These are phyloP conservation scores for Siniperca knerii DNA, from an alignment of 2,113 vertebrate genomes.

Conservation along the genomic window DNA sequence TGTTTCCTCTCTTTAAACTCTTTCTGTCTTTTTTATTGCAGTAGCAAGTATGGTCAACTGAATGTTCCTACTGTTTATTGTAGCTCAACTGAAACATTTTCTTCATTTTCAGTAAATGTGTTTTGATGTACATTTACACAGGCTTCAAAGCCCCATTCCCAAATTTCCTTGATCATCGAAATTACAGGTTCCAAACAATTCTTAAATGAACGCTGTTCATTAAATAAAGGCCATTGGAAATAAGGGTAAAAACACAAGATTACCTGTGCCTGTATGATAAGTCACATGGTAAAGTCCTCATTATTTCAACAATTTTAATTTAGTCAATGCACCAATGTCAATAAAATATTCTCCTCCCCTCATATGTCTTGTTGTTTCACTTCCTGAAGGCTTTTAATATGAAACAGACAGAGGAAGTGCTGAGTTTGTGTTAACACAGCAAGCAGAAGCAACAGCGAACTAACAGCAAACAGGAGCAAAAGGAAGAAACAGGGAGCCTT, in stretches of 20 bases:
- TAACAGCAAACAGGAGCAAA: not conserved
- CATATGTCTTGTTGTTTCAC: too few relatives aligned
- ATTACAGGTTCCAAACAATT: too few relatives aligned
- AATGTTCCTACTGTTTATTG: not conserved
- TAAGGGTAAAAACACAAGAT: too few relatives aligned
- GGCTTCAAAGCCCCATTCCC: not conserved
- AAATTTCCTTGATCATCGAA: not conserved
- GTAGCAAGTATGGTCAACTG: not conserved
- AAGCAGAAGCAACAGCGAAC: not conserved
- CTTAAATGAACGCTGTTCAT: not conserved
- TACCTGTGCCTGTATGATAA: not conserved
- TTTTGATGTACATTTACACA: not conserved
- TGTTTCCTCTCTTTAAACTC: not conserved
- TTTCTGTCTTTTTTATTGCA: not conserved
- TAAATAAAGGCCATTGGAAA: not conserved
- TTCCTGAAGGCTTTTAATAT: not conserved
- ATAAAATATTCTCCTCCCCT: too few relatives aligned
- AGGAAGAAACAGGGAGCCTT: not conserved
- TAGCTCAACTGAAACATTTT: not conserved
- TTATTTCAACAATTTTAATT: too few relatives aligned
- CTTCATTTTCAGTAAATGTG: not conserved
- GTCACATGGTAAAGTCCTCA: not conserved
- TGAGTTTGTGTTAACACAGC: not conserved
- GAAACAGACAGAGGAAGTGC: not conserved
- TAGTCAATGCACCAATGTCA: too few relatives aligned